These are phyloP conservation scores for Pimpla rufipes DNA, from an alignment of 2,888 invertebrate species.

Conservation along the genomic window DNA sequence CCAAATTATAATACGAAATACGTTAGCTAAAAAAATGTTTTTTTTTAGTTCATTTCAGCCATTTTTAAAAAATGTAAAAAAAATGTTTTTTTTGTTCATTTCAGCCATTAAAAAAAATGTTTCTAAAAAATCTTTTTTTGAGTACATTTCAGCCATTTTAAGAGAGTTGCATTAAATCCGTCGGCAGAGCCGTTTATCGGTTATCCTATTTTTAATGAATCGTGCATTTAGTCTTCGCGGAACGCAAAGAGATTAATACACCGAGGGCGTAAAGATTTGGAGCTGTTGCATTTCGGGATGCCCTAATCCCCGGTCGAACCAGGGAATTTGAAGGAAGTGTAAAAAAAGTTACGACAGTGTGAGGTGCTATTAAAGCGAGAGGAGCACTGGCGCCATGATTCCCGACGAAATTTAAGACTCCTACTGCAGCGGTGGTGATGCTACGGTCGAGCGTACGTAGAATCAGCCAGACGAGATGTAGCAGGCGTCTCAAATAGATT, in stretches of 20 bases:
- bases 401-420: background rate
- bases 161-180: too few species aligned
- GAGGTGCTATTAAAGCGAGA: constrained; percentile 60
- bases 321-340: constrained; percentile 46
- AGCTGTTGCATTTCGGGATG: constrained; percentile 34
- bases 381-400: constrained; percentile 65
- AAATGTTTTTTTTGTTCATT: too few species aligned
- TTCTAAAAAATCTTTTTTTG: too few species aligned
- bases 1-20: background rate
- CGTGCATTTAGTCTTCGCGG: background rate
- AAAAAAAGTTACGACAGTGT: constrained; percentile 53
- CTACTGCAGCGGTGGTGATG: background rate
- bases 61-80: too few species aligned
- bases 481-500: constrained; percentile 70
- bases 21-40: too few species aligned
- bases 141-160: too few species aligned
- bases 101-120: too few species aligned
- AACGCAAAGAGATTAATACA: background rate
- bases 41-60: too few species aligned
- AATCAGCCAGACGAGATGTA: constrained; percentile 41
- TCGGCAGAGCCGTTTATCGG: too few species aligned
- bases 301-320: constrained; percentile 45
- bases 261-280: background rate
- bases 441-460: constrained; percentile 22
- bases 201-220: too few species aligned